phyloP scores from a whole-genome alignment of 2,113 vertebrate genomes.

The Nettapus auritus region DNA sequence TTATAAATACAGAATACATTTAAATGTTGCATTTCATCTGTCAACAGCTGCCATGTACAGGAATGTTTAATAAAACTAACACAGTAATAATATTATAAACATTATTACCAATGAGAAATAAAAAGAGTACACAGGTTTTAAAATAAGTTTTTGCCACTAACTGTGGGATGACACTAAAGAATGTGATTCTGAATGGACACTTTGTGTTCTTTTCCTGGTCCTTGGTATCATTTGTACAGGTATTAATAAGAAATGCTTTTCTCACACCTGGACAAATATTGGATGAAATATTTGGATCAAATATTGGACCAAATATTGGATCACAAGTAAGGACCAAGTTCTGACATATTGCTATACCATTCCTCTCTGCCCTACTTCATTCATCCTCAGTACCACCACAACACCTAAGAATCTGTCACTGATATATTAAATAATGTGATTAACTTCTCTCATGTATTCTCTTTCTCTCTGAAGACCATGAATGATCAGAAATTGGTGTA shows the following conservation, averaged over 20 bases:
- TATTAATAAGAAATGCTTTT: neutral
- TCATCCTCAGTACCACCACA: neutral
- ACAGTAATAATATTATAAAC: neutral
- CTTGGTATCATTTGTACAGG: neutral
- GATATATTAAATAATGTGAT: neutral
- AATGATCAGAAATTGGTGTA: rapidly evolving
- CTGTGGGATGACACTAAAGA: neutral
- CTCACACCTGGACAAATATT: neutral
- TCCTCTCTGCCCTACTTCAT: neutral
- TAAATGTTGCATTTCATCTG: constrained; percentile 5
- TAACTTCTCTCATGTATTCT: neutral
- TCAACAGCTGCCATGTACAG: neutral
- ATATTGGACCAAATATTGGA: neutral
- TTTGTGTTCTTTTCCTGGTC: neutral
- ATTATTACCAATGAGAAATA: neutral
- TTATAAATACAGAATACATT: neutral
- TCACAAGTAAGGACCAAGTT: neutral
- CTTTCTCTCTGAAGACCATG: neutral
- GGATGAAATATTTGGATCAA: too few relatives aligned
- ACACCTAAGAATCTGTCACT: neutral
- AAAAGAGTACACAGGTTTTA: neutral
- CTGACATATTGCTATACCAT: neutral
- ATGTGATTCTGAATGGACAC: rapidly evolving
- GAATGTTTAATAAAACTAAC: neutral
- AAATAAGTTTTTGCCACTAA: neutral